Base-by-base conservation (phyloP, 2,113 vertebrate species). In the Ptychochromis oligacanthus region DNA sequence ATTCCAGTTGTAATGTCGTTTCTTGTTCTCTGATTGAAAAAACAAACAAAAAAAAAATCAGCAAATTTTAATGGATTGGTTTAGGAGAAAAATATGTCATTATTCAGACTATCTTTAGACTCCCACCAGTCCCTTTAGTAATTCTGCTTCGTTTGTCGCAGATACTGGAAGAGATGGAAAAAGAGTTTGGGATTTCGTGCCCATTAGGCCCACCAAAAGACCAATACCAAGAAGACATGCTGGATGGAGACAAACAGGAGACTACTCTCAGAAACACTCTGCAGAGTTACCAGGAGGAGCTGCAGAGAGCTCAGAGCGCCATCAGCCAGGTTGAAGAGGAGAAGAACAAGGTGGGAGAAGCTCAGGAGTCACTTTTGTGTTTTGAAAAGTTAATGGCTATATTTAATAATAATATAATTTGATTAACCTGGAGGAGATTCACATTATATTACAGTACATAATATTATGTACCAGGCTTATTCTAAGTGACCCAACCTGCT, bases 81-180 rank as follows among this genome's bases (percentile, higher is more conserved):
- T 60, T 77, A 10, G 28, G 17, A 31, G 43, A 5, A 52, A 70
- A 0, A 12, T 3, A 70, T 20, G 6, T 31, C 24, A 18, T 26
- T 11, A 1, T n/a, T 54, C 67, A 54, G 26, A 49, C 15, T 7
- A 0, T 70, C 65, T 28, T 75, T 58, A 67, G n/a, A 78, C 46
- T 75, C n/a, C 26, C 52, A 75, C 26, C 22, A 58, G 7, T 40
- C 24, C n/a, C 20, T 60, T 55, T 12, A 5, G 5, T 80, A 31
- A 77, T 76, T 65, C 18, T 75, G 76, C 3, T 38, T 80, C 34
- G 18, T 26, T 61, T 75, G 34, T 3, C 26, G 58, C 80, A 97
- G 97, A 88, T 95, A 38, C 92, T 97, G 88, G 95, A 96, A 20
- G 95, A 97, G 78, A 95, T 97, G 93, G 95, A 96, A 75, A 93